These are phyloP conservation scores for Syrmaticus mikado DNA, from an alignment of 2,113 vertebrate genomes.

Conservation along the genomic window DNA sequence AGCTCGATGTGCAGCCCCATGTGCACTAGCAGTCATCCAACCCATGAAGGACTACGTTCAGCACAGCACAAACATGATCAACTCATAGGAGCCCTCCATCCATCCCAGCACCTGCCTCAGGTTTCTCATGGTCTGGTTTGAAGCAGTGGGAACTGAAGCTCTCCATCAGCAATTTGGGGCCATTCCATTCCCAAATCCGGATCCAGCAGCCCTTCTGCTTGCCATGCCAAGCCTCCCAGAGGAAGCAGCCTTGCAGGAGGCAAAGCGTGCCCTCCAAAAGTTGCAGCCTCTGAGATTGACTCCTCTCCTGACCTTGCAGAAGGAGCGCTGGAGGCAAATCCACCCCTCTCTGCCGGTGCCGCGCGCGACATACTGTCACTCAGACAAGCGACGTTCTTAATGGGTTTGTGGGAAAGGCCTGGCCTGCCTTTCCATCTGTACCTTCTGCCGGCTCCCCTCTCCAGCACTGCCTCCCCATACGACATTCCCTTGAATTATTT, in stretches of 20 bases:
- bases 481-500: conserved; percentile 85
- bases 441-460: conserved; percentile 80
- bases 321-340: conserved; percentile 74
- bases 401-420: conserved; percentile 83
- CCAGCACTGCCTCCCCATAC: conserved; percentile 78
- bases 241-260: not conserved
- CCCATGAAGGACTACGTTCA: not conserved
- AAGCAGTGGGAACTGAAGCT: not conserved
- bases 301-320: conserved; percentile 80
- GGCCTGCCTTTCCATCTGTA: conserved; percentile 86
- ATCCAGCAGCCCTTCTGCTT: not conserved
- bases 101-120: not conserved
- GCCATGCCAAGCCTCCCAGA: not conserved
- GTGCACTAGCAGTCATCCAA: not conserved
- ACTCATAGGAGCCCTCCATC: not conserved
- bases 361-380: conserved; percentile 75
- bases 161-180: not conserved
- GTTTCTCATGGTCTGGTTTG: not conserved
- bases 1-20: not conserved
- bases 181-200: not conserved
- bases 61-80: not conserved
- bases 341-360: conserved; percentile 75
- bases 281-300: conserved; percentile 57
- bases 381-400: conserved; percentile 78
- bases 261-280: not conserved